Percentiles rank a stretch among this genome's conserved stretches.
These are phyloP conservation scores for Drosophila punjabiensis DNA, from an alignment of 1,140 invertebrate genomes.

Conservation along the genomic window DNA sequence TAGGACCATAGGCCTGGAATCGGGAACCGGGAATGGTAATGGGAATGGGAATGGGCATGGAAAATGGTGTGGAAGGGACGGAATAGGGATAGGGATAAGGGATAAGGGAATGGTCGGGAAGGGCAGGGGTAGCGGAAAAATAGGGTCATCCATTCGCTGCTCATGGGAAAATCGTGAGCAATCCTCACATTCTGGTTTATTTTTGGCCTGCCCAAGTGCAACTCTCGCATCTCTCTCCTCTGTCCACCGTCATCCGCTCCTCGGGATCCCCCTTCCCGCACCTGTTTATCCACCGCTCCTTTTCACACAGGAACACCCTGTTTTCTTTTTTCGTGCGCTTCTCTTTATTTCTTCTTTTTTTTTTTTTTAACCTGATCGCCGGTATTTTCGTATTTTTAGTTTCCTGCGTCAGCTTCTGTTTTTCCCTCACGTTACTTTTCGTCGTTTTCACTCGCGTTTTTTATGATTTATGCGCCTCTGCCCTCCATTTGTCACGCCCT, in stretches of 20 bases:
- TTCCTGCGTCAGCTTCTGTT: conserved; percentile 60
- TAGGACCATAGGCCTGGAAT: conserved; percentile 41
- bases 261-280: conserved; percentile 37
- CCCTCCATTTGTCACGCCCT: conserved; percentile 46
- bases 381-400: conserved; percentile 77
- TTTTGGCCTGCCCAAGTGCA: conserved; percentile 45
- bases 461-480: conserved; percentile 65
- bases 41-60: conserved; percentile 36
- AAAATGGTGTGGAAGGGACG: conserved; percentile 6
- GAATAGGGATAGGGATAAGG: conserved; percentile 7
- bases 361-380: conserved; percentile 57
- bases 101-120: conserved; percentile 12
- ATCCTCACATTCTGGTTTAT: conserved; percentile 50
- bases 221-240: conserved; percentile 20
- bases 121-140: conserved; percentile 40
- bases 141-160: conserved; percentile 70
- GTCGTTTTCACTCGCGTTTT: conserved; percentile 31
- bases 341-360: conserved; percentile 24
- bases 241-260: not conserved
- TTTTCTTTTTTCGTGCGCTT: conserved; percentile 28
- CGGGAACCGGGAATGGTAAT: conserved; percentile 26
- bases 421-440: conserved; percentile 48
- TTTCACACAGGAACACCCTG: conserved; percentile 55
- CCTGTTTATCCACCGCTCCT: conserved; percentile 56
- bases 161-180: conserved; percentile 39